phyloP scores from a whole-genome alignment of 2,113 vertebrate genomes.

The Carassius carassius region DNA sequence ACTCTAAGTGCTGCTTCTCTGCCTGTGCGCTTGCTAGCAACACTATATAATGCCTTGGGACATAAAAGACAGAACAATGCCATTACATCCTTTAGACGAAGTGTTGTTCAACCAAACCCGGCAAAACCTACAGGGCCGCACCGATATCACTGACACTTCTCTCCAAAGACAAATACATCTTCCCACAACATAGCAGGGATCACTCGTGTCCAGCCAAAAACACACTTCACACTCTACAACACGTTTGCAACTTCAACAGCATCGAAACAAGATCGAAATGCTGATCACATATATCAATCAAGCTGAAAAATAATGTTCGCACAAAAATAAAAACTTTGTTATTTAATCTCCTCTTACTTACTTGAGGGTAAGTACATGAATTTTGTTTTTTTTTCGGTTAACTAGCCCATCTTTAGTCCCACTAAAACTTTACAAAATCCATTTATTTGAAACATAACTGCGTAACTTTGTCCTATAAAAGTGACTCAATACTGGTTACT shows the following conservation, averaged over 20 bases:
- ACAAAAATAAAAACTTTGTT: background rate
- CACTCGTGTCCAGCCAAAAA: background rate
- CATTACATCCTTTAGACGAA: constrained; percentile 65
- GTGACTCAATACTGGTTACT: background rate
- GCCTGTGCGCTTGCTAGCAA: constrained; percentile 86
- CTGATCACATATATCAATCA: background rate
- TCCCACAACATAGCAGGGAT: background rate
- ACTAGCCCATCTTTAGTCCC: background rate
- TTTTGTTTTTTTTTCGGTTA: background rate
- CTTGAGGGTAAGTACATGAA: too few species aligned
- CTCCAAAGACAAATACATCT: background rate
- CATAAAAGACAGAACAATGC: constrained; percentile 74
- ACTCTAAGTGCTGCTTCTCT: constrained; percentile 87
- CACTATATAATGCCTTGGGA: constrained; percentile 93
- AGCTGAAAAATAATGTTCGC: background rate
- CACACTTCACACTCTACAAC: background rate
- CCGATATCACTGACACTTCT: background rate
- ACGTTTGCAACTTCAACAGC: background rate
- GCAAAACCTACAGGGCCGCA: constrained; percentile 36
- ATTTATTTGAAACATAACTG: background rate
- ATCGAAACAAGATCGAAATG: background rate
- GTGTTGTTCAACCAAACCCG: constrained; percentile 30
- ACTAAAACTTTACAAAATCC: background rate
- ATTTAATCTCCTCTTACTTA: too few species aligned
- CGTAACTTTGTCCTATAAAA: background rate